Evolutionary conservation across 1,140 invertebrate genomes (phyloP).

Genomic region (Drosophila jambulina): DNA sequence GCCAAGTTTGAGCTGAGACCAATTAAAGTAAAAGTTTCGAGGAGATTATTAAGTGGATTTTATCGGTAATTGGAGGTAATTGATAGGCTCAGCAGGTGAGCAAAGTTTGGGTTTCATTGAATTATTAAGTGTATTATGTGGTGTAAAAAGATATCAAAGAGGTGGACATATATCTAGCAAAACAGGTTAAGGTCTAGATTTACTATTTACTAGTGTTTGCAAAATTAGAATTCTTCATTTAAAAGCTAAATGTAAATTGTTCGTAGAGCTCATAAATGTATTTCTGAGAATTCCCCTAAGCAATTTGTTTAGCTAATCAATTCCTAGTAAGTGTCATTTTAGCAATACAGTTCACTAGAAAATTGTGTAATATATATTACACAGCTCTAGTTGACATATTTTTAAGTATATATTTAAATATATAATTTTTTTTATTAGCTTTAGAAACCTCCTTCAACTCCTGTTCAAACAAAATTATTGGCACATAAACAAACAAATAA

Average conservation of each 20-base stretch:
- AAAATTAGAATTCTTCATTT: not conserved
- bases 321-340: slow-evolving; percentile 13
- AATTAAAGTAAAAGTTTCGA: slow-evolving; percentile 25
- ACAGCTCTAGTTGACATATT: not conserved
- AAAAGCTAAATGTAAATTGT: not conserved
- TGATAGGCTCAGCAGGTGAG: slow-evolving; percentile 2
- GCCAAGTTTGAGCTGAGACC: not conserved
- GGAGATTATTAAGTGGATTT: not conserved
- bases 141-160: not conserved
- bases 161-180: not conserved
- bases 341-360: slow-evolving; percentile 3
- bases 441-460: not conserved
- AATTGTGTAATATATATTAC: not conserved
- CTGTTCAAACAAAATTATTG: not conserved
- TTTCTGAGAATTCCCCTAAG: slow-evolving; percentile 10
- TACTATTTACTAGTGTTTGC: not conserved
- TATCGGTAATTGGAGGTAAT: slow-evolving; percentile 13
- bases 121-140: not conserved
- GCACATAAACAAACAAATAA: slow-evolving; percentile 3
- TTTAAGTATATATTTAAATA: not conserved
- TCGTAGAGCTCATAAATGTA: not conserved
- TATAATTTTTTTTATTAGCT: not conserved
- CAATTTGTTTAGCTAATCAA: slow-evolving; percentile 5
- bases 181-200: not conserved
- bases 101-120: not conserved